Evolutionary conservation across 2,888 invertebrate species (phyloP).

Genomic region (Elaeidobius kamerunicus): DNA sequence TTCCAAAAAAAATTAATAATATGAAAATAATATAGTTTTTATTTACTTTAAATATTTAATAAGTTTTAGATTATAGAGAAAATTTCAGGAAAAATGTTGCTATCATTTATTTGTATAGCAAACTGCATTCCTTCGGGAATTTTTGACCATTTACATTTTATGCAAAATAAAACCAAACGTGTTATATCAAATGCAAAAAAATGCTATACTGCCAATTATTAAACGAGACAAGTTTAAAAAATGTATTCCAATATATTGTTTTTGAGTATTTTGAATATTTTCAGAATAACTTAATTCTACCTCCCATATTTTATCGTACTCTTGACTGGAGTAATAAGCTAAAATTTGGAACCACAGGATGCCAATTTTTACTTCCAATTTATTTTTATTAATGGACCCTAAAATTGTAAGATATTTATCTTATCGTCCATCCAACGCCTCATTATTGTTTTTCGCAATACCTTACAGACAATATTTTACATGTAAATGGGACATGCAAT

Average conservation of each 20-base stretch:
- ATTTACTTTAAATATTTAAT: too few relatives aligned
- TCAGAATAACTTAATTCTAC: not conserved
- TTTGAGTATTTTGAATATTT: not conserved
- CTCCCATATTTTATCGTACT: not conserved
- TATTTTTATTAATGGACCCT: slow-evolving; percentile 2
- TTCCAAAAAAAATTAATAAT: too few relatives aligned
- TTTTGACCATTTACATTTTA: not conserved
- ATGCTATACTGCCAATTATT: too few relatives aligned
- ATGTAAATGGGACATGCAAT: not conserved
- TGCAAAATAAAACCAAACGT: not conserved
- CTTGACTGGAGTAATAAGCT: not conserved
- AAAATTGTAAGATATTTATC: slow-evolving; percentile 3
- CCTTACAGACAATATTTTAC: not conserved
- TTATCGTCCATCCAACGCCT: not conserved
- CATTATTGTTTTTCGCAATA: not conserved
- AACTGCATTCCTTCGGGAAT: too few relatives aligned
- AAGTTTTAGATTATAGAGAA: too few relatives aligned
- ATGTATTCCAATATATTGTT: not conserved
- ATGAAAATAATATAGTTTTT: too few relatives aligned
- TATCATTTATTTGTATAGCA: too few relatives aligned
- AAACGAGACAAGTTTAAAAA: too few relatives aligned
- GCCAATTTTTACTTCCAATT: slow-evolving; percentile 6
- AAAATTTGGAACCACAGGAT: slow-evolving; percentile 4
- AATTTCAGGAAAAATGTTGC: too few relatives aligned
- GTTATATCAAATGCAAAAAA: too few relatives aligned